Conservation (phyloP, 2,888 invertebrate genomes). For the Apocheima hispidaria region DNA sequence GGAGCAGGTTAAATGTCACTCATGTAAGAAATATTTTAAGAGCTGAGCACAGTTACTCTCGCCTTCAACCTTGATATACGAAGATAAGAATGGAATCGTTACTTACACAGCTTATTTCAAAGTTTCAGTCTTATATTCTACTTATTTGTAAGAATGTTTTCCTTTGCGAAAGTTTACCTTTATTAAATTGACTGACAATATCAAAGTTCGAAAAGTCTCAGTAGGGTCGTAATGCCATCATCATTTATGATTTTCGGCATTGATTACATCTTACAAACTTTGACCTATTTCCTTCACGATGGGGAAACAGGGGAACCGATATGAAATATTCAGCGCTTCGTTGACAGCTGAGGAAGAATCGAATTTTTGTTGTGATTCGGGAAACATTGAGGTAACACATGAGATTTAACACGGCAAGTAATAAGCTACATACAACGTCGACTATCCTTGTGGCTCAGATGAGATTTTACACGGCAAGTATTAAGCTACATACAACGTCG, state of each 20-base stretch:
- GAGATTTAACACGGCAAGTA: conserved; percentile 48
- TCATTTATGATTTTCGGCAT: conserved; percentile 51
- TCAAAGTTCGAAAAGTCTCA: conserved; percentile 39
- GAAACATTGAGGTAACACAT: conserved; percentile 39
- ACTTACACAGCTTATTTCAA: conserved; percentile 19
- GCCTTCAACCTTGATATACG: conserved; percentile 10
- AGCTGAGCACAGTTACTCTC: conserved; percentile 1
- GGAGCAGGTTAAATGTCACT: conserved; percentile 34
- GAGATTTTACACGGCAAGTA: too few species aligned
- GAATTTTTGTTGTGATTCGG: conserved; percentile 56
- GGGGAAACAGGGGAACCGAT: conserved; percentile 48
- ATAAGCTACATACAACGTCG: too few species aligned
- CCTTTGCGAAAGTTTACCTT: conserved; percentile 35
- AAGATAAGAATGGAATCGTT: conserved; percentile 26
- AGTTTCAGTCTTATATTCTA: conserved; percentile 26
- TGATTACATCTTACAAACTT: conserved; percentile 64
- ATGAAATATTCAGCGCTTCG: conserved; percentile 66
- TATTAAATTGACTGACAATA: conserved; percentile 46
- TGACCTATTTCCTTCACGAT: conserved; percentile 58
- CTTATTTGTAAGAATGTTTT: conserved; percentile 34
- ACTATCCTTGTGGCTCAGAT: too few species aligned
- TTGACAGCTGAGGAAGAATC: conserved; percentile 72
- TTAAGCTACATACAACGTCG: too few species aligned
- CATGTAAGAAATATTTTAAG: conserved; percentile 34
- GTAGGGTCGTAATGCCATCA: conserved; percentile 47